A percentile compares a stretch with the other conserved stretches of the same genome.
phyloP scores from a whole-genome alignment of 2,113 vertebrate species.

The Lota lota region DNA sequence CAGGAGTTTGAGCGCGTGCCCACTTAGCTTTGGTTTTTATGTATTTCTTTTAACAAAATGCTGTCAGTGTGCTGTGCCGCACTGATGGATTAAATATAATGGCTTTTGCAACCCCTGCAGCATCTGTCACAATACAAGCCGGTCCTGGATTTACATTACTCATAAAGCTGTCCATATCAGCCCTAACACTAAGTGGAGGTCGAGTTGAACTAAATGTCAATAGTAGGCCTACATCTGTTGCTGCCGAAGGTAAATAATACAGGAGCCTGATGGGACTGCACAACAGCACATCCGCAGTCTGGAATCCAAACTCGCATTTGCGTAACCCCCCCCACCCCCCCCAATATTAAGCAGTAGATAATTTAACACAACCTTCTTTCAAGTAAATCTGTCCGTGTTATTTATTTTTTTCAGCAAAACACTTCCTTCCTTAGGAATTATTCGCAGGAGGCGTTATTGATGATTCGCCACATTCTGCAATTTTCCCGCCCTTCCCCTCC shows the following conservation, averaged over 20 bases:
- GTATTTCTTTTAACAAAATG: constrained; percentile 6
- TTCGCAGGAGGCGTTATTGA: constrained; percentile 73
- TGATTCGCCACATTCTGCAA: constrained; percentile 74
- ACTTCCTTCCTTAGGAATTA: constrained; percentile 62
- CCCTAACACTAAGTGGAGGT: constrained; percentile 6
- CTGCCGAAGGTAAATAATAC: constrained; percentile 18
- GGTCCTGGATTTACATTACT: constrained; percentile 18
- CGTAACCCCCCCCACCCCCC: constrained; percentile 14
- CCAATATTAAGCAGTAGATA: constrained; percentile 53
- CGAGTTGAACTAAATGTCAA: constrained; percentile 17
- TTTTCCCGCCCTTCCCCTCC: constrained; percentile 73
- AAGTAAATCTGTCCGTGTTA: background rate
- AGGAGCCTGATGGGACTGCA: constrained; percentile 21
- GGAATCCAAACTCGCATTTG: constrained; percentile 18
- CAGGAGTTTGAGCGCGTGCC: constrained; percentile 31
- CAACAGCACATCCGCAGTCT: constrained; percentile 29
- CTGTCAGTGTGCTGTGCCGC: constrained; percentile 37
- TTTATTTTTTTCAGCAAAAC: constrained; percentile 18
- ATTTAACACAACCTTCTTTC: constrained; percentile 65
- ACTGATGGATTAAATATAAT: constrained; percentile 47
- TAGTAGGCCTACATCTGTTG: background rate
- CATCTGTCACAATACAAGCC: constrained; percentile 28
- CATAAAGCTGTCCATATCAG: constrained; percentile 35
- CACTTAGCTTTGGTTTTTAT: background rate
- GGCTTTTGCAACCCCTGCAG: constrained; percentile 17